Evolutionary conservation across 2,113 vertebrate species (phyloP).

Genomic region (Pseudopodoces humilis): DNA sequence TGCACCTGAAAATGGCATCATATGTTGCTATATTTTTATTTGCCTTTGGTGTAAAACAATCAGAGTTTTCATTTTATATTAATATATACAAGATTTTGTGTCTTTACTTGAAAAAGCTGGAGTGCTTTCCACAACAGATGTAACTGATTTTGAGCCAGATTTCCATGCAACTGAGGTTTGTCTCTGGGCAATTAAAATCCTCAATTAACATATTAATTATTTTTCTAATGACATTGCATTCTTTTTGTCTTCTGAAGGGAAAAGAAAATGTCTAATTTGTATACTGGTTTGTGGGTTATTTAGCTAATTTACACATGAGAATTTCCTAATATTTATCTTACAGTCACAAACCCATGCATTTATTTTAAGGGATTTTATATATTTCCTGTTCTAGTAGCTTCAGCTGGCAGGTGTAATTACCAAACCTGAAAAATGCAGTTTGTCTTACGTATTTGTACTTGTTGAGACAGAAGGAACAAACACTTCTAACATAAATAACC

Average conservation of each 20-base stretch:
- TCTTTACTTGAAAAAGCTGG: not conserved
- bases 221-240: slow-evolving; percentile 3
- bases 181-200: slow-evolving; percentile 18
- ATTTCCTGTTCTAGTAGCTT: not conserved
- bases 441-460: not conserved
- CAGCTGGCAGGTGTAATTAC: not conserved
- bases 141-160: slow-evolving; percentile 28
- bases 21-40: not conserved
- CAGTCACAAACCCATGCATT: not conserved
- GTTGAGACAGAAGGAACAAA: not conserved
- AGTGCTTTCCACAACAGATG: slow-evolving; percentile 10
- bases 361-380: not conserved
- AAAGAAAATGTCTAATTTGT: slow-evolving; percentile 5
- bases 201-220: slow-evolving; percentile 42
- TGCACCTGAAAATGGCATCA: not conserved
- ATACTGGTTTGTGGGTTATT: not conserved
- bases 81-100: not conserved
- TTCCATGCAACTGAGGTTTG: not conserved
- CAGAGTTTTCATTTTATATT: not conserved
- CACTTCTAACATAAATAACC: not conserved
- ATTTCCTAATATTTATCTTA: not conserved
- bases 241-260: not conserved
- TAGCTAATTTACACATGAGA: slow-evolving; percentile 2
- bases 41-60: not conserved
- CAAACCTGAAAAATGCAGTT: not conserved